Conservation (phyloP, 2,888 invertebrate genomes). For the Hypsopygia costalis region DNA sequence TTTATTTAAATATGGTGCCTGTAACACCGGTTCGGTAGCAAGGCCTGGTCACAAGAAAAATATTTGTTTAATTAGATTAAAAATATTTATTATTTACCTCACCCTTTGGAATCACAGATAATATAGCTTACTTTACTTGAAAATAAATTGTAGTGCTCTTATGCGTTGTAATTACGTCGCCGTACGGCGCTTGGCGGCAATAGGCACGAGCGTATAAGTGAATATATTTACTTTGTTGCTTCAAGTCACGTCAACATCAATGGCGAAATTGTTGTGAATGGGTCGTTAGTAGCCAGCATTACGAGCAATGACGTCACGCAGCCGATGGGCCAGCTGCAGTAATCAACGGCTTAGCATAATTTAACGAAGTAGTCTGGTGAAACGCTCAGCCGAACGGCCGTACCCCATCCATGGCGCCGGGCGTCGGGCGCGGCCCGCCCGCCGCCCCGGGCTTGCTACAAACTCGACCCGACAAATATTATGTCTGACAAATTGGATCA, state of each 20-base stretch:
- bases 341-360: not conserved
- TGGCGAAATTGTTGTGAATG: not conserved
- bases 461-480: constrained; percentile 15
- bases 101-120: too few species aligned
- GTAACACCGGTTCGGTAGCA: too few species aligned
- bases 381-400: too few species aligned
- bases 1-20: too few species aligned
- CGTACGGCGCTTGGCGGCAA: not conserved
- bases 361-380: not conserved
- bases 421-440: not conserved
- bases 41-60: too few species aligned
- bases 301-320: not conserved
- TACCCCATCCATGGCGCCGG: not conserved
- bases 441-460: constrained; percentile 9
- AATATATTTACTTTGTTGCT: not conserved
- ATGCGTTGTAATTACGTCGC: too few species aligned
- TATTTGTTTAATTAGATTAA: too few species aligned
- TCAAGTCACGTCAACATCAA: not conserved
- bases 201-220: too few species aligned
- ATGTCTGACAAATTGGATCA: constrained; percentile 17
- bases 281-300: not conserved
- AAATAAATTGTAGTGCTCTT: too few species aligned
- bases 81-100: too few species aligned
- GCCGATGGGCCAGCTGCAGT: not conserved
- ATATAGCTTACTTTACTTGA: too few species aligned